Evolutionary conservation across 2,113 vertebrate species (phyloP), one percentile per base, ranked within the genome.

Genomic region (Regulus satrapa): DNA sequence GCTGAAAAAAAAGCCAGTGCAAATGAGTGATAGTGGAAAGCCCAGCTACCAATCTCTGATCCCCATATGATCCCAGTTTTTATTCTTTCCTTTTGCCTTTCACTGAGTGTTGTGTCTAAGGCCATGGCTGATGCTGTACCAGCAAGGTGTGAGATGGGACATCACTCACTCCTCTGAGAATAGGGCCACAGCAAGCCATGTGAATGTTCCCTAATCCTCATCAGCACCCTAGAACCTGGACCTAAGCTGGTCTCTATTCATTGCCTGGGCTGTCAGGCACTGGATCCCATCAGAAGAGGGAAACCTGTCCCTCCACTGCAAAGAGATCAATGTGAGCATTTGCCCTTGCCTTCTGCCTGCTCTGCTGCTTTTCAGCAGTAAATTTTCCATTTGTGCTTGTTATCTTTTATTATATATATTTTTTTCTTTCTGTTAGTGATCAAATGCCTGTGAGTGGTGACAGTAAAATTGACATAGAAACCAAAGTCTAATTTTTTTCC

Each of bases 401-500:
- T 88, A 76, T 85, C 29, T 88, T 86, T 84, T 85, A 46, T 88
- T 81, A 69, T 85, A 74, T 89, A 56, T n/a, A 61, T 74, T 93
- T 94, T 69, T 62, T 46, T 46, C 61, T 94, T 95, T 77, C 51
- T 89, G 41, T 46, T 79, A 43, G 63, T 85, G 91, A 93, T 91
- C 73, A 68, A 83, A 45, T 72, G 88, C 88, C 66, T 92, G 52
- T 76, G 83, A 96, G 87, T 67, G 67, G 75, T 92, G 87, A 91
- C 66, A 96, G 95, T 73, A 86, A 91, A 95, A 84, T 63, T 63
- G 79, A 93, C 52, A 69, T 11, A 90, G 94, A 95, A 89, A 90
- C 74, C 32, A 38, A 94, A 86, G 93, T 95, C 89, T 87, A 61
- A 51, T 94, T 97, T 98, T 96, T 96, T 95, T 20, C n/a, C 92